Conservation (phyloP, 2,888 invertebrate species). For the Eueremaeus valkanovi region DNA sequence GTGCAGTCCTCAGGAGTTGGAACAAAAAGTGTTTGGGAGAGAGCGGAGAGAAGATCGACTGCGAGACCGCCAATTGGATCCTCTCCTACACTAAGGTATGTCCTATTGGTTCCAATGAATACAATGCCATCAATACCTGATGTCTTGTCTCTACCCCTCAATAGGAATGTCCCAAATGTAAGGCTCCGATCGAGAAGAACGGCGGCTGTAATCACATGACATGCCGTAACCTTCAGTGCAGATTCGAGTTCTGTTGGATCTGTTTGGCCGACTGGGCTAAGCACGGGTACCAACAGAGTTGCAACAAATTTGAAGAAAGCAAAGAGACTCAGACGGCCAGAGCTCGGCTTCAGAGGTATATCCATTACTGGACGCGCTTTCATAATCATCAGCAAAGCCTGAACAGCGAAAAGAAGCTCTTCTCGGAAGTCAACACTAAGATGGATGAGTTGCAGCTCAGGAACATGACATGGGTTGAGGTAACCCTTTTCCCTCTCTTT, state of each 20-base stretch:
- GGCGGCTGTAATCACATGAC: conserved; percentile 99
- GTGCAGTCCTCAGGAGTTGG: conserved; percentile 56
- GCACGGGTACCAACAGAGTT: conserved; percentile 95
- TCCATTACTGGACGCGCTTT: conserved; percentile 97
- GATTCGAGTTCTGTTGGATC: conserved; percentile 98
- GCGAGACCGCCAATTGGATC: conserved; percentile 96
- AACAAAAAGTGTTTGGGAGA: conserved; percentile 79
- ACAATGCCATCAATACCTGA: background rate
- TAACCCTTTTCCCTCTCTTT: too few species aligned
- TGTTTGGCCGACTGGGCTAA: conserved; percentile 98
- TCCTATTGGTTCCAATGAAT: background rate
- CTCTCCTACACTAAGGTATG: background rate
- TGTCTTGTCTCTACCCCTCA: too few species aligned
- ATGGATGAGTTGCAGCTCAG: conserved; percentile 98
- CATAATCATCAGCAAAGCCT: conserved; percentile 99
- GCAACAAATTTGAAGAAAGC: conserved; percentile 88
- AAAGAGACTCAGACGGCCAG: conserved; percentile 54
- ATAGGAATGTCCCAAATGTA: conserved; percentile 91
- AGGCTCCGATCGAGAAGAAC: conserved; percentile 70
- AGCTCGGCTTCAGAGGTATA: conserved; percentile 73
- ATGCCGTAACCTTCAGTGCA: conserved; percentile 63
- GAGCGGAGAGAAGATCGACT: conserved; percentile 90
- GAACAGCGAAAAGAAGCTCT: conserved; percentile 93
- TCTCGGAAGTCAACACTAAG: conserved; percentile 90
- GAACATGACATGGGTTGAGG: conserved; percentile 99